These are phyloP conservation scores for Ceryle rudis DNA, from an alignment of 2,797 vertebrate genomes.

Conservation along the genomic window DNA sequence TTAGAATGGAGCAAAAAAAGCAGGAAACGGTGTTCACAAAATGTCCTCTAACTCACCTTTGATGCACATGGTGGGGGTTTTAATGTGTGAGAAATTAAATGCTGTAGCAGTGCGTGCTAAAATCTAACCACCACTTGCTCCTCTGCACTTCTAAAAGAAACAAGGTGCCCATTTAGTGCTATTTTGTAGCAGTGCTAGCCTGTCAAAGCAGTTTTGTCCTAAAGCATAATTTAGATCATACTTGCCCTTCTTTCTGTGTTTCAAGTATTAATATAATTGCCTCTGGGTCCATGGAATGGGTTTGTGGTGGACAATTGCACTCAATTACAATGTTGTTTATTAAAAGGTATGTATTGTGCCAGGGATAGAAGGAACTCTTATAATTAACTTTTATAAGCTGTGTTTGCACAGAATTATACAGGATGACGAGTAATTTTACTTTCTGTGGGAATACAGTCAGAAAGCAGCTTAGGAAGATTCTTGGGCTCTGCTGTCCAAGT, in stretches of 20 bases:
- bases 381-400: constrained; percentile 41
- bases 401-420: background rate
- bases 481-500: background rate
- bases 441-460: constrained; percentile 21
- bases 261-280: constrained; percentile 9
- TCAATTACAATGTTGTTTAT: constrained; percentile 10
- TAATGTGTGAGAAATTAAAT: background rate
- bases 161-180: background rate
- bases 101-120: background rate
- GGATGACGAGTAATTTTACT: background rate
- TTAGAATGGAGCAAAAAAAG: background rate
- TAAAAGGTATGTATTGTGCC: constrained; percentile 30
- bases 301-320: constrained; percentile 31
- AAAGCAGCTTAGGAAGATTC: background rate
- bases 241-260: constrained; percentile 30
- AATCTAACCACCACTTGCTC: background rate
- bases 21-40: background rate
- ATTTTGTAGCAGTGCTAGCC: background rate
- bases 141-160: background rate
- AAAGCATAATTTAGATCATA: constrained; percentile 11
- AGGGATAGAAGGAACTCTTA: background rate
- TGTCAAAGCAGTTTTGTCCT: constrained; percentile 13
- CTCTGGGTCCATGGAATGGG: background rate
- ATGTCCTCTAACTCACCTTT: background rate
- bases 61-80: background rate